Evolutionary conservation across 2,113 vertebrate genomes (phyloP), one percentile per base, ranked within the genome.

Genomic region (Arvicanthis niloticus): DNA sequence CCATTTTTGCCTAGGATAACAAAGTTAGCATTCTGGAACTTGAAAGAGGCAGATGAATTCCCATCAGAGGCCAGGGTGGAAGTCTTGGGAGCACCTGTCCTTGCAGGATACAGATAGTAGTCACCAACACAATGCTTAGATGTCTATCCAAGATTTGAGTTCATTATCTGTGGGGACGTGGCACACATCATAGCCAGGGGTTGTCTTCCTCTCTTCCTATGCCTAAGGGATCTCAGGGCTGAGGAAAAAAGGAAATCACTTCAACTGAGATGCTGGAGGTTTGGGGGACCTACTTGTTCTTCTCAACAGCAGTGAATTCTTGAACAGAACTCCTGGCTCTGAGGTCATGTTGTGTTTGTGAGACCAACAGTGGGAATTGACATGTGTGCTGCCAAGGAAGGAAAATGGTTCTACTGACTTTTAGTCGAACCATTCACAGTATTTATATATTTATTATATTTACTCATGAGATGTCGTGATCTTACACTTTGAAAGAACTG

Each of bases 131-230:
- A 13, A 37, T 5, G 10, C 42, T 42, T 37, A 1, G 11, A 16
- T 29, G 12, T 29, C 26, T 2, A 2, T 34, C 24, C 1, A 1
- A 31, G 24, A 19, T 42, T 29, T 53, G 29, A 80, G 40, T 3
- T 67, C 17, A 31, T 21, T 1, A 0, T 19, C 31, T 58, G 34
- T 80, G 40, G 58, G 5, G 26, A 51, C 4, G 2, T 5, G 24
- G 1, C 4, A 9, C 5, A 10, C 6, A 29, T 12, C 24, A 6
- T 16, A 26, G 56, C 0, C 40, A 76, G 22, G 11, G 22, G 1
- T 5, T 37, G 0, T 13, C 37, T 31, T 58, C 29, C n/a, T 68
- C 4, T 10, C 31, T 73, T 37, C 31, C 45, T 24, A 9, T 45
- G 22, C 22, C 42, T 16, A 45, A 15, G 11, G 3, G 68, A 53